These are phyloP conservation scores for Bilobella aurantiaca DNA, from an alignment of 1,140 invertebrate genomes.

Conservation along the genomic window DNA sequence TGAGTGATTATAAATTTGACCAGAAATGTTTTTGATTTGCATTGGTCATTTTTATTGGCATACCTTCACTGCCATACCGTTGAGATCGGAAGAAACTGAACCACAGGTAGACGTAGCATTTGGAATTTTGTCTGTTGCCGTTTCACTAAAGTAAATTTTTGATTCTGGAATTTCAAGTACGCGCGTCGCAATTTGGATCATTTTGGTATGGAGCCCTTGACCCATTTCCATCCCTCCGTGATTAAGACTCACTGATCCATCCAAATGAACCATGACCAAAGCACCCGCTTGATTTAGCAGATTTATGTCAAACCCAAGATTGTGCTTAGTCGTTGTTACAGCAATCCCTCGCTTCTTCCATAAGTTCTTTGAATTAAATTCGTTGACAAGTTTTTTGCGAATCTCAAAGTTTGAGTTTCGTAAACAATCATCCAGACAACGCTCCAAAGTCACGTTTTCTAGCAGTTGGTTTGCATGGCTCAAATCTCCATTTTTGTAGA, in stretches of 20 bases:
- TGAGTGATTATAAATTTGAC: too few relatives aligned
- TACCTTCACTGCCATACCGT: slow-evolving; percentile 84
- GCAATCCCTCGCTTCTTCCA: slow-evolving; percentile 80
- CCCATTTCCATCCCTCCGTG: slow-evolving; percentile 94
- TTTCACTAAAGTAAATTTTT: slow-evolving; percentile 77
- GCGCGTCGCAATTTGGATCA: slow-evolving; percentile 74
- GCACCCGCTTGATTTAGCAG: slow-evolving; percentile 81
- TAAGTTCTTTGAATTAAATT: slow-evolving; percentile 67
- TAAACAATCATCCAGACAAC: slow-evolving; percentile 72
- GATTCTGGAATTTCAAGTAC: slow-evolving; percentile 59
- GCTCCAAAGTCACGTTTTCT: slow-evolving; percentile 58
- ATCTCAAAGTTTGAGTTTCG: slow-evolving; percentile 54
- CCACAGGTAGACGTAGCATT: slow-evolving; percentile 87
- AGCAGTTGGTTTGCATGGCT: slow-evolving; percentile 70
- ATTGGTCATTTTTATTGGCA: slow-evolving; percentile 37
- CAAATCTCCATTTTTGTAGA: slow-evolving; percentile 62
- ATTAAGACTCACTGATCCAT: slow-evolving; percentile 79
- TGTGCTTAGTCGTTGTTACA: slow-evolving; percentile 76
- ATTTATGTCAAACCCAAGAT: slow-evolving; percentile 66
- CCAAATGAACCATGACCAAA: slow-evolving; percentile 71
- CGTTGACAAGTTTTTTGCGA: slow-evolving; percentile 49
- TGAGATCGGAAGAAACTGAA: slow-evolving; percentile 79
- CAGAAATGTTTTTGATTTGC: too few relatives aligned
- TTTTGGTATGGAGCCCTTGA: slow-evolving; percentile 89
- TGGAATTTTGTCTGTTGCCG: slow-evolving; percentile 85